Evolutionary conservation across 64 coral and sea anemone species (phyloP).

Genomic region (Actinia equina): DNA sequence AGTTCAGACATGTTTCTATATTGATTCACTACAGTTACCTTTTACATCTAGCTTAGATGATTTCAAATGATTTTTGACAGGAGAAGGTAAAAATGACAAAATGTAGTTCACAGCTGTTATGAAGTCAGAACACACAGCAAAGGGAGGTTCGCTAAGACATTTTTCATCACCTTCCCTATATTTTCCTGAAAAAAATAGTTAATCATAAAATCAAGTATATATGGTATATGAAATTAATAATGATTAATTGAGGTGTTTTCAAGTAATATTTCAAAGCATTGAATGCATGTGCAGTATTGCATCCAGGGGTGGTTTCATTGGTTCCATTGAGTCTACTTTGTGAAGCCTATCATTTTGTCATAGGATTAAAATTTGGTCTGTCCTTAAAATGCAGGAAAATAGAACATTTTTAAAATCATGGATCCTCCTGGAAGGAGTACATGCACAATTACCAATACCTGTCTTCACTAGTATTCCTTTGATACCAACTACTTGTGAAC

Average conservation of each 20-base stretch:
- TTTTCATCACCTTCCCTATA: conserved; percentile 82
- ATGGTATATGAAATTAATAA: too few relatives aligned
- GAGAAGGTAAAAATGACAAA: not conserved
- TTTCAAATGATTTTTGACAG: not conserved
- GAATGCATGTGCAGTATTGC: too few relatives aligned
- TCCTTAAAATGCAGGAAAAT: too few relatives aligned
- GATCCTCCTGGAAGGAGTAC: too few relatives aligned
- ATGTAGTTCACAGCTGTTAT: conserved; percentile 29
- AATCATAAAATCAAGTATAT: not conserved
- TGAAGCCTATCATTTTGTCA: too few relatives aligned
- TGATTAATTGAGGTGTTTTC: too few relatives aligned
- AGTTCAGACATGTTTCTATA: not conserved
- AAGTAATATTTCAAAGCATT: too few relatives aligned
- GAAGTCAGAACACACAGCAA: conserved; percentile 71
- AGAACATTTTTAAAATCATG: too few relatives aligned
- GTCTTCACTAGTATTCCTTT: conserved; percentile 92
- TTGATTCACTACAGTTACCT: not conserved
- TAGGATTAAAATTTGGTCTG: too few relatives aligned
- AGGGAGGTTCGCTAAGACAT: conserved; percentile 55
- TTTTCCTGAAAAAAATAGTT: conserved; percentile 67
- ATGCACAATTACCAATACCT: conserved; percentile 21
- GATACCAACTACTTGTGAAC: conserved; percentile 84
- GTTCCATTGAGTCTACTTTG: too few relatives aligned
- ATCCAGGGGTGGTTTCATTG: too few relatives aligned
- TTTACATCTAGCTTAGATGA: not conserved